Conservation (phyloP, 2,888 invertebrate genomes). For the Caenorhabditis macrosperma region DNA sequence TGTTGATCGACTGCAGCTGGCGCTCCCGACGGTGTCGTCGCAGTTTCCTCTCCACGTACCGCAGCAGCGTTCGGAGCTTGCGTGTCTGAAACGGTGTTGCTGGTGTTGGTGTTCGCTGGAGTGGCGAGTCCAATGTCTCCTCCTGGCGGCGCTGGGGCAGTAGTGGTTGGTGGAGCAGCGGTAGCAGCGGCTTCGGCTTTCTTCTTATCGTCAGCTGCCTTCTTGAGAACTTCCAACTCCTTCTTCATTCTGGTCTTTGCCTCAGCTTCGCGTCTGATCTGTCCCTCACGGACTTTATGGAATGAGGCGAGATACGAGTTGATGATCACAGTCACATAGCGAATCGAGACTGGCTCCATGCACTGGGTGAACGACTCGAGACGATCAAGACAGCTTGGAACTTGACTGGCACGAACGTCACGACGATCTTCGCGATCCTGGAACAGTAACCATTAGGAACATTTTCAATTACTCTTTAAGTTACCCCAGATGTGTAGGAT, state of each 20-base stretch:
- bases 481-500: slow-evolving; percentile 19
- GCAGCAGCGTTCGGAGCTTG: slow-evolving; percentile 41
- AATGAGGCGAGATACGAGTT: slow-evolving; percentile 40
- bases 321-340: slow-evolving; percentile 61
- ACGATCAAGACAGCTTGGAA: slow-evolving; percentile 65
- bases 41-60: slow-evolving; percentile 31
- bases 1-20: neutral
- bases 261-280: slow-evolving; percentile 25
- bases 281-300: slow-evolving; percentile 25
- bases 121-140: slow-evolving; percentile 36
- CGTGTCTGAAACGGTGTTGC: slow-evolving; percentile 46
- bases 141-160: slow-evolving; percentile 13
- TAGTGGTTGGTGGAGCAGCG: neutral
- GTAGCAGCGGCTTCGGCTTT: slow-evolving; percentile 17
- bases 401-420: slow-evolving; percentile 44
- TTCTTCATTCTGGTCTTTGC: slow-evolving; percentile 51
- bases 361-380: slow-evolving; percentile 56
- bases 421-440: slow-evolving; percentile 45
- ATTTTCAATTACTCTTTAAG: slow-evolving; percentile 4
- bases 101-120: slow-evolving; percentile 45
- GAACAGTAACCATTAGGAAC: slow-evolving; percentile 1
- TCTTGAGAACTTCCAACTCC: slow-evolving; percentile 36
- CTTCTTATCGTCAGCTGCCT: slow-evolving; percentile 37
- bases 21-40: slow-evolving; percentile 28
- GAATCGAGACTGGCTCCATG: slow-evolving; percentile 65